These are phyloP conservation scores for Colaptes auratus DNA, from an alignment of 2,113 vertebrate genomes.

Conservation along the genomic window DNA sequence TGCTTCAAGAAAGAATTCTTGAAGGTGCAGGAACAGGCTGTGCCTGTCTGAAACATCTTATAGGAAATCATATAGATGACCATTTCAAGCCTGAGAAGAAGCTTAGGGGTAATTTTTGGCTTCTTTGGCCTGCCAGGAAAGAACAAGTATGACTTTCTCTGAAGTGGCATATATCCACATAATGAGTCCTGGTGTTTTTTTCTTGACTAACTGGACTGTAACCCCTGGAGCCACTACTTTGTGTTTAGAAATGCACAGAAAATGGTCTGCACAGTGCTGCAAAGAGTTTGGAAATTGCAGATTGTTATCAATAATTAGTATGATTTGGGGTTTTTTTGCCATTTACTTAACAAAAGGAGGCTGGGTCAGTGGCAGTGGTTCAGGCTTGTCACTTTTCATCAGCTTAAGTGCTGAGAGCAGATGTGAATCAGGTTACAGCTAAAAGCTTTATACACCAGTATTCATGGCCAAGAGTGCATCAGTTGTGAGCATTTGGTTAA, in stretches of 20 bases:
- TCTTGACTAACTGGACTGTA: not conserved
- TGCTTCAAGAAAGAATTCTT: no score
- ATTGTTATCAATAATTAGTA: constrained; percentile 64
- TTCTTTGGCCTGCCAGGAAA: not conserved
- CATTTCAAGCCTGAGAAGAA: not conserved
- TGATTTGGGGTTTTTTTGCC: constrained; percentile 16
- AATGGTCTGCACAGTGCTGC: not conserved
- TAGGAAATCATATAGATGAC: not conserved
- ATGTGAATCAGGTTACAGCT: constrained; percentile 71
- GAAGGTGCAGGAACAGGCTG: no score
- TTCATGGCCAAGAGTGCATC: constrained; percentile 65
- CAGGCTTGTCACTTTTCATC: constrained; percentile 70
- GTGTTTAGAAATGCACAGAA: not conserved
- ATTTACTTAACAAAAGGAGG: constrained; percentile 53
- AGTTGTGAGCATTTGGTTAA: constrained; percentile 53
- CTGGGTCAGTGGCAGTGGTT: constrained; percentile 50
- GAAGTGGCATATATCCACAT: not conserved
- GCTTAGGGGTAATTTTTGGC: not conserved
- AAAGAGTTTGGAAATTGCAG: constrained; percentile 50
- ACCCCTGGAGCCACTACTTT: not conserved
- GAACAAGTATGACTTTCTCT: not conserved
- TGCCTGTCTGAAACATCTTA: no score
- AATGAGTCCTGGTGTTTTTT: not conserved
- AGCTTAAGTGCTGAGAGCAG: constrained; percentile 62
- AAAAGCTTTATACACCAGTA: constrained; percentile 63